Base-by-base conservation (phyloP, 1,140 invertebrate genomes). In the Zaprionus taronus region DNA sequence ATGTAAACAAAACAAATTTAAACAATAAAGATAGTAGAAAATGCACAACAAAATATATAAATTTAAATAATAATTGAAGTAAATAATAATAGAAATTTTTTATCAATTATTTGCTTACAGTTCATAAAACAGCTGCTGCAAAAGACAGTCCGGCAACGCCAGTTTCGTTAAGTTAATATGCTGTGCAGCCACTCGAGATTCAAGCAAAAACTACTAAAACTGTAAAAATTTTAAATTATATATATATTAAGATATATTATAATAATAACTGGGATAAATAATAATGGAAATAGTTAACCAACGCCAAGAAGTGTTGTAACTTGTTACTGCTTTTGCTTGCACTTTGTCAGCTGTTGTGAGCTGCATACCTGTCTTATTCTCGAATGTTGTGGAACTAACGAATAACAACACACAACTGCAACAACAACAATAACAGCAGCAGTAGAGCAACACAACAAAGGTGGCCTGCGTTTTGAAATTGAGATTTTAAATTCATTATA, bases 341-440 rank as follows among this genome's bases (percentile, higher is more conserved):
- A 22, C 9, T 17, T 31, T 15, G 60, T 22, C 53, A 41, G 34
- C 47, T 68, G 66, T 58, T 66, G 24, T 14, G 5, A 44, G 53
- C 67, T 64, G 72, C 72, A 26, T 75, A 75, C 22, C n/a, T n/a
- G 11, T 20, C 24, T 63, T 71, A 71, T 71, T 75, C 72, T 75
- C 72, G 72, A 75, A 75, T 56, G 67, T 75, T 75, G 58, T 75
- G 72, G 72, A 75, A 75, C 67, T 47, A 70, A 70, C 28, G 51
- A 74, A 58, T 53, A 75, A 41, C 56, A 73, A 61, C 64, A 58
- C 38, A 15, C 62, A 66, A 14, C 64, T 60, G 49, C 63, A 73
- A 61, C 47, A 69, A 55, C 41, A 68, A 41, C 31, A 73, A 38
- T 26, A 41, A 61, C 24, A 69, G 36, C 68, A 73, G 41, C 41